Evolutionary conservation across 2,797 vertebrate species (phyloP).

Genomic region (Anniella stebbinsi): DNA sequence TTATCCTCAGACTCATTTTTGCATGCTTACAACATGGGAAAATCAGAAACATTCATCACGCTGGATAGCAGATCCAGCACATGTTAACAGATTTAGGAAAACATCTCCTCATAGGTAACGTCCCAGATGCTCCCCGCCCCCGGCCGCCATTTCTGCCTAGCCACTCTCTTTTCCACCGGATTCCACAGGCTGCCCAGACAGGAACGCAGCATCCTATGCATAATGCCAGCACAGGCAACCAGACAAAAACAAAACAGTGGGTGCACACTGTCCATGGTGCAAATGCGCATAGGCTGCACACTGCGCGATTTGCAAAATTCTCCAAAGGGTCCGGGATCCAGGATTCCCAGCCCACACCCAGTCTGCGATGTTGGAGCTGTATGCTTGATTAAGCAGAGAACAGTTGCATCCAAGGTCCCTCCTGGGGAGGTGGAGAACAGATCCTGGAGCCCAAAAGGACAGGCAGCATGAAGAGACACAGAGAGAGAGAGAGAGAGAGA

Average conservation of each 20-base stretch:
- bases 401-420: slow-evolving; percentile 12
- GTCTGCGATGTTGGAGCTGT: not conserved
- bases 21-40: not conserved
- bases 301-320: not conserved
- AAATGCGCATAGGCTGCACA: not conserved
- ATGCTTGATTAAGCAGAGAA: slow-evolving; percentile 17
- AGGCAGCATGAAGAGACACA: not conserved
- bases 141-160: not conserved
- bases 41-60: slow-evolving; percentile 9
- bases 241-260: not conserved
- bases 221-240: not conserved
- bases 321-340: not conserved
- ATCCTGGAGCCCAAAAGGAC: not conserved
- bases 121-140: not conserved
- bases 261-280: not conserved
- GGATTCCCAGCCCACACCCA: slow-evolving; percentile 6
- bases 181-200: not conserved
- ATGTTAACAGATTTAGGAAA: not conserved
- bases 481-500: not conserved
- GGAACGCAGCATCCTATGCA: not conserved
- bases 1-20: not conserved
- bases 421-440: slow-evolving; percentile 15
- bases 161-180: not conserved
- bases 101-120: not conserved
- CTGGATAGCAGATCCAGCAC: slow-evolving; percentile 8